Evolutionary conservation across 2,888 invertebrate genomes (phyloP).

Genomic region (Hipparchia semele): DNA sequence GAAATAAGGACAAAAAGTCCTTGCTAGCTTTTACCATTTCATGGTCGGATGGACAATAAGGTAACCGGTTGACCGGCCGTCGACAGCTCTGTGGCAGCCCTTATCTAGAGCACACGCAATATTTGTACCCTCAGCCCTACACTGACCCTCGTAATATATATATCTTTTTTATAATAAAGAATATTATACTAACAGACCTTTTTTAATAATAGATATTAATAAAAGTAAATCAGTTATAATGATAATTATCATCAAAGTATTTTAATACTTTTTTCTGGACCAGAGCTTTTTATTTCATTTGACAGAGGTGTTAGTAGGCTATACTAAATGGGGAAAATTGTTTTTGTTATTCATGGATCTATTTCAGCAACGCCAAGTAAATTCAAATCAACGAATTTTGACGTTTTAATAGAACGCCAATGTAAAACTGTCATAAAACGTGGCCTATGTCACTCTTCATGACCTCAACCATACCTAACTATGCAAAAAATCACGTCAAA

Average conservation of each 20-base stretch:
- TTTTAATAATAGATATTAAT: background rate
- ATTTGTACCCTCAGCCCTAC: conserved; percentile 45
- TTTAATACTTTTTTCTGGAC: no score
- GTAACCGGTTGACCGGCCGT: conserved; percentile 71
- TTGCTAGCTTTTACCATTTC: conserved; percentile 52
- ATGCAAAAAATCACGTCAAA: no score
- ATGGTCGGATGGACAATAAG: conserved; percentile 72
- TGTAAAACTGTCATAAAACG: no score
- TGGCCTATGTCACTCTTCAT: no score
- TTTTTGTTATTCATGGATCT: no score
- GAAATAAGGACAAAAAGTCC: conserved; percentile 32
- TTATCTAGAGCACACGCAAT: conserved; percentile 77
- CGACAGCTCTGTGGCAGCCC: conserved; percentile 75
- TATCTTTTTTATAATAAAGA: no score
- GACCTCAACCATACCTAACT: no score
- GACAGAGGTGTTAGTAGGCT: no score
- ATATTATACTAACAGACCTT: background rate
- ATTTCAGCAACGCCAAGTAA: no score
- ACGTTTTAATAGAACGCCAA: no score
- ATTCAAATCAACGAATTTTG: no score
- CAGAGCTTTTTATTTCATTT: no score
- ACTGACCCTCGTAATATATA: conserved; percentile 19
- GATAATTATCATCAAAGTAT: background rate
- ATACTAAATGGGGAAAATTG: background rate
- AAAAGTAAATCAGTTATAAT: background rate